Conservation (phyloP, 2,888 invertebrate genomes). For the Melanotus villosus region DNA sequence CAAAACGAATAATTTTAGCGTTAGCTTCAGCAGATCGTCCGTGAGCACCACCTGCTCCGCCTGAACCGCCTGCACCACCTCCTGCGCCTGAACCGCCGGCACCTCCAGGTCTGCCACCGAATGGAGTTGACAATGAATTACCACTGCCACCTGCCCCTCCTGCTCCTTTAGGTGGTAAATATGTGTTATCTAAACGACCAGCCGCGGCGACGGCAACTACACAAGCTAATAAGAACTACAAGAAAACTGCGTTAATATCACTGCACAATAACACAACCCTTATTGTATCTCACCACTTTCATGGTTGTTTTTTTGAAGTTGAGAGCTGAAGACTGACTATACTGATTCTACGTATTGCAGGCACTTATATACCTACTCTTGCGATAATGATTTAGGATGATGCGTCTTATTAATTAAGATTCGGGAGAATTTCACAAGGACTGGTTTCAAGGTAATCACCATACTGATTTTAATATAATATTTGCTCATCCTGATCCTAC, state of each 20-base stretch:
- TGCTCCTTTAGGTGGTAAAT: constrained; percentile 72
- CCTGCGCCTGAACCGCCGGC: constrained; percentile 56
- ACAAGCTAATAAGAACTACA: constrained; percentile 66
- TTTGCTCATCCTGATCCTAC: too few species aligned
- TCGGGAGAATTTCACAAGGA: constrained; percentile 38
- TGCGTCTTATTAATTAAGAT: constrained; percentile 27
- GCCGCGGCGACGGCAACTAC: constrained; percentile 66
- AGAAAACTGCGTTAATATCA: neutral
- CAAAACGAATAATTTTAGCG: constrained; percentile 65
- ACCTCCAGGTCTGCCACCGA: constrained; percentile 65
- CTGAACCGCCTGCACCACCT: constrained; percentile 47
- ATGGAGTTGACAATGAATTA: constrained; percentile 58
- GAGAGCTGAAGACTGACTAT: constrained; percentile 9
- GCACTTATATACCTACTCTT: constrained; percentile 22
- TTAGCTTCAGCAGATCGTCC: constrained; percentile 57
- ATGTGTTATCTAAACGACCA: constrained; percentile 72
- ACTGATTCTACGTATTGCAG: constrained; percentile 6
- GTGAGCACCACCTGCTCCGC: constrained; percentile 41
- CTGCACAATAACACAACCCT: neutral
- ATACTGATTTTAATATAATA: too few species aligned
- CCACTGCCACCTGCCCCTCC: constrained; percentile 70
- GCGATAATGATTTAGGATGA: constrained; percentile 28
- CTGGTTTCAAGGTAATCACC: constrained; percentile 41
- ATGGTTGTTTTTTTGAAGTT: constrained; percentile 23
- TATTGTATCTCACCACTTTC: constrained; percentile 27